Evolutionary conservation across 1,140 invertebrate genomes (phyloP).

Genomic region (Bombus sibiricus): DNA sequence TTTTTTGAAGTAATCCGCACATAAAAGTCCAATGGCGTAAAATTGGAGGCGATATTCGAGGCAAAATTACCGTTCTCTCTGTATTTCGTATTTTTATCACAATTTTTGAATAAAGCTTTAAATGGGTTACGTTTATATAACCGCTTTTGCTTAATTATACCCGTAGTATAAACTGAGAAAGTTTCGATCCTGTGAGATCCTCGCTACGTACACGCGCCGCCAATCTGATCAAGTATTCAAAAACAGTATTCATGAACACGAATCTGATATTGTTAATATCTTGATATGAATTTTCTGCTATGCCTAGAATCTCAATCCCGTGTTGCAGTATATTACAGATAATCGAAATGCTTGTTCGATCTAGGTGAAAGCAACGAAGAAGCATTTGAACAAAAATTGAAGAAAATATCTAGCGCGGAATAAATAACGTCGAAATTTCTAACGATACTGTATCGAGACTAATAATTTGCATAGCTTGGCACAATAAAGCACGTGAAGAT

Average conservation of each 20-base stretch:
- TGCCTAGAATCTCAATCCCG: too few species aligned
- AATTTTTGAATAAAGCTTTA: background rate
- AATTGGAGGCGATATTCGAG: background rate
- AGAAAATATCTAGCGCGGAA: background rate
- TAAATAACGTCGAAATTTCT: background rate
- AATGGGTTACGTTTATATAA: background rate
- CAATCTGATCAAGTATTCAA: too few species aligned
- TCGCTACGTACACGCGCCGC: too few species aligned
- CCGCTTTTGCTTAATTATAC: background rate
- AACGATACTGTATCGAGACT: background rate
- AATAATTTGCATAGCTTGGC: background rate
- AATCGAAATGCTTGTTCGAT: too few species aligned
- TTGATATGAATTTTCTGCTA: too few species aligned
- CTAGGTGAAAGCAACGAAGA: too few species aligned
- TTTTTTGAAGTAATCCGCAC: background rate
- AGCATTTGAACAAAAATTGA: too few species aligned
- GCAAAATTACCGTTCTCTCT: background rate
- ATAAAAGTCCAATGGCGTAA: background rate
- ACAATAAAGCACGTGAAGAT: background rate
- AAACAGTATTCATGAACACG: too few species aligned
- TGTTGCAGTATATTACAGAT: too few species aligned
- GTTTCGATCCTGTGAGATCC: too few species aligned
- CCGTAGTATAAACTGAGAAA: too few species aligned
- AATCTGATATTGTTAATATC: too few species aligned
- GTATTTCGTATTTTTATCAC: background rate